Evolutionary conservation across 2,113 vertebrate species (phyloP), one percentile per base, ranked within the genome.

Genomic region (Pitta sordida): DNA sequence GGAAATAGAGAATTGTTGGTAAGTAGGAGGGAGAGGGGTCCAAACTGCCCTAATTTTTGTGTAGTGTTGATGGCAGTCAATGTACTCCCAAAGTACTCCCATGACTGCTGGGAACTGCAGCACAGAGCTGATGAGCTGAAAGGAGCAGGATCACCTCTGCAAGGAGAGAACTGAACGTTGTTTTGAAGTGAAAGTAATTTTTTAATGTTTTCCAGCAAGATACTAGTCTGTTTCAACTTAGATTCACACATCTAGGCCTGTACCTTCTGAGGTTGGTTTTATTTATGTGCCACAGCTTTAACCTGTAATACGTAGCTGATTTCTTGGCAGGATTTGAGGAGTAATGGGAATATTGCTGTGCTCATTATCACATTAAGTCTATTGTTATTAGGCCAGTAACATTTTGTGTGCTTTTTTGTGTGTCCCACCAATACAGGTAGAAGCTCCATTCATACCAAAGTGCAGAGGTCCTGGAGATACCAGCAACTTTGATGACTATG

Each of bases 401-500:
- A 6, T 83, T 85, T 79, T 10, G 14, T 12, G 9, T 83, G 49
- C 7, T 17, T 56, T 84, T 84, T 73, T 84, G 15, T 64, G 11
- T 23, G 29, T 62, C 7, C 8, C 16, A 16, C 53, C 49, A 52
- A 79, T 79, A 34, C 90, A 99, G 99, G 98, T 99, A 65, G 99
- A 99, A 97, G 99, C 99, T 90, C 99, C 99, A 20, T 99, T 99
- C 97, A 98, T 99, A 98, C 99, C 99, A 97, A 99, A 99, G 98
- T 99, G 99, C 98, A 99, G 98, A 99, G 99, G 99, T 90, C 99
- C 99, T 83, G 99, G 99, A 94, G 99, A 99, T 97, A 99, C 99
- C 69, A 99, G 99, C 98, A 99, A 99, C 98, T 99, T 99, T 70
- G 99, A 99, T 69, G 99, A 99, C 96, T 99, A 99, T 84, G 99